phyloP scores from a whole-genome alignment of 2,797 vertebrate species.

The Staurois parvus region DNA sequence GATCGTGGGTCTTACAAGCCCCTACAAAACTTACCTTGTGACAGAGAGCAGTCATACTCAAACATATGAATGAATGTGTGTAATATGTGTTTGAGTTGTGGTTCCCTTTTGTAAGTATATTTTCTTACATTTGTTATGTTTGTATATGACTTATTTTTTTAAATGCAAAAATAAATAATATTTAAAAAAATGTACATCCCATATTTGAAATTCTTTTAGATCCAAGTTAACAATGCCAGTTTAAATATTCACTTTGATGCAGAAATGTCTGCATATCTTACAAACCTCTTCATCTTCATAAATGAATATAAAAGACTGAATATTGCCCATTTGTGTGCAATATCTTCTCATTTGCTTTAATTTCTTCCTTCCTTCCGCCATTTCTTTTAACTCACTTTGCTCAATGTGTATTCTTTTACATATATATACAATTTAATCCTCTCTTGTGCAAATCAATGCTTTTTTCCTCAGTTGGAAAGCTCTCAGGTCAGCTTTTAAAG shows the following conservation, averaged over 20 bases:
- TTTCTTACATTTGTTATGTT: no score
- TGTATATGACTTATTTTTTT: no score
- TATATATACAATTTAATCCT: constrained; percentile 54
- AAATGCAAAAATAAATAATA: no score
- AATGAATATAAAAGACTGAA: constrained; percentile 43
- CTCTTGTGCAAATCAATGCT: constrained; percentile 51
- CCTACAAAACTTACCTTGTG: no score
- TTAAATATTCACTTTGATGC: constrained; percentile 31
- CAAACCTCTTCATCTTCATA: constrained; percentile 49
- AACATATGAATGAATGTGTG: no score
- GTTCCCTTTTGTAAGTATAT: no score
- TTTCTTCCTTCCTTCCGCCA: constrained; percentile 50
- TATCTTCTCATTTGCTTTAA: constrained; percentile 51
- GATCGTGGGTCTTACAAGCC: no score
- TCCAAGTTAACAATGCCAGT: not conserved
- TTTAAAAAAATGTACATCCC: no score
- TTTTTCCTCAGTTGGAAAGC: constrained; percentile 49
- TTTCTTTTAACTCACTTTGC: constrained; percentile 12
- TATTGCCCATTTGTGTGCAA: constrained; percentile 45
- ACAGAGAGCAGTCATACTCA: no score
- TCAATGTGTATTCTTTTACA: constrained; percentile 26
- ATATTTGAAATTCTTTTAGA: not conserved
- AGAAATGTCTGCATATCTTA: constrained; percentile 30
- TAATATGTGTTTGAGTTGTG: no score
- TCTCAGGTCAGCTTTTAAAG: constrained; percentile 59